Evolutionary conservation across 2,888 invertebrate genomes (phyloP).

Genomic region (Clitarchus hookeri): DNA sequence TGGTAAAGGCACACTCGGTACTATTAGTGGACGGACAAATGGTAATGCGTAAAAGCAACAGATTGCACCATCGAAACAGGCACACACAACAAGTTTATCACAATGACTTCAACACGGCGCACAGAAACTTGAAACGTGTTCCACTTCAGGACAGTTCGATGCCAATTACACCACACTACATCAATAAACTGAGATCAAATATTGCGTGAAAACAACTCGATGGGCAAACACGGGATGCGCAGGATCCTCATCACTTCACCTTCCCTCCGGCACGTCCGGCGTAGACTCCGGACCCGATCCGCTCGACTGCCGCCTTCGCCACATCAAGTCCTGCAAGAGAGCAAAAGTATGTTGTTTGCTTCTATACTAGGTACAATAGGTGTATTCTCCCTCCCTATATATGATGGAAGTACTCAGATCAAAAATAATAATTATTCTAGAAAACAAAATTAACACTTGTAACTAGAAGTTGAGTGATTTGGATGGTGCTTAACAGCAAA

Average conservation of each 20-base stretch:
- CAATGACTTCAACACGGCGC: neutral
- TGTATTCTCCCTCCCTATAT: no score
- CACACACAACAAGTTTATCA: neutral
- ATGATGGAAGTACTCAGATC: no score
- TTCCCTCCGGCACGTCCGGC: neutral
- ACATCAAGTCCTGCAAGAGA: neutral
- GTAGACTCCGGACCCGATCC: neutral
- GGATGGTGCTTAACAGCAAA: no score
- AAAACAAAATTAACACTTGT: no score
- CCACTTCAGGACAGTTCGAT: neutral
- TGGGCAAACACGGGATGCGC: neutral
- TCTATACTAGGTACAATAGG: no score
- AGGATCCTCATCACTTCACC: neutral
- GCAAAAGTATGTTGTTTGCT: neutral
- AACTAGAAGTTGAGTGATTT: no score
- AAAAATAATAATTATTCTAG: no score
- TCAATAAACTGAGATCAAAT: neutral
- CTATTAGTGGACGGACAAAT: conserved; percentile 1
- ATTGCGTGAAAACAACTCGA: neutral
- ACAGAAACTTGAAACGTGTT: neutral
- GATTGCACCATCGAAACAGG: neutral
- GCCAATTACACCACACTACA: neutral
- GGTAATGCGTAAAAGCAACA: conserved; percentile 1
- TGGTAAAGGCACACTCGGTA: conserved; percentile 8
- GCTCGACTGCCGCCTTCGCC: neutral